Conservation (phyloP, 2,888 invertebrate genomes). For the Drosophila merina region DNA sequence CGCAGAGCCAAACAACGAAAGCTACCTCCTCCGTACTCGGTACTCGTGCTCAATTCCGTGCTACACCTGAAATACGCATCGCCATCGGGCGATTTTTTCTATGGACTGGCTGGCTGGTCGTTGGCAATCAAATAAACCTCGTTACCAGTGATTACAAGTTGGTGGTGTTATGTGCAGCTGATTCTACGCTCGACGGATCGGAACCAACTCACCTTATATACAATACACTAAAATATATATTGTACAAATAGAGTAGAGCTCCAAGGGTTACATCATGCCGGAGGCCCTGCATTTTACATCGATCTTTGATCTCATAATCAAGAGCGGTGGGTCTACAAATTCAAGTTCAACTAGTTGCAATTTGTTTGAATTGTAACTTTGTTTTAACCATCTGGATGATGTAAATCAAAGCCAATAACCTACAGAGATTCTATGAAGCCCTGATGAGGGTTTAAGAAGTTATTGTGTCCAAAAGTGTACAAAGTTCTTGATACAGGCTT, state of each 20-base stretch:
- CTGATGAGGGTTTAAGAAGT: no score
- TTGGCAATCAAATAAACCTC: slow-evolving; percentile 22
- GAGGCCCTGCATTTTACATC: slow-evolving; percentile 65
- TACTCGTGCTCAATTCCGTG: not conserved
- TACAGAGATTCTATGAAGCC: not conserved
- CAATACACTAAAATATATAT: not conserved
- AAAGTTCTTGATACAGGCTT: no score
- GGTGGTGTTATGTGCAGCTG: slow-evolving; percentile 32
- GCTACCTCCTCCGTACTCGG: not conserved
- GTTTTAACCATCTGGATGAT: not conserved
- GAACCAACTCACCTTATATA: slow-evolving; percentile 9
- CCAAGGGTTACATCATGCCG: slow-evolving; percentile 53
- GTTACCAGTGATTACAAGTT: slow-evolving; percentile 42
- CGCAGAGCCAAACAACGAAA: slow-evolving; percentile 8
- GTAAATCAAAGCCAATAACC: not conserved
- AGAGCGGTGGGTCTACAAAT: slow-evolving; percentile 63
- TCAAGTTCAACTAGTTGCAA: slow-evolving; percentile 8
- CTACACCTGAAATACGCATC: slow-evolving; percentile 31
- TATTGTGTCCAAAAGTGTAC: no score
- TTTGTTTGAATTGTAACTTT: not conserved
- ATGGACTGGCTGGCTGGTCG: slow-evolving; percentile 12
- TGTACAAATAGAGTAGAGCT: not conserved
- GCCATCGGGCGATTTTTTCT: slow-evolving; percentile 5
- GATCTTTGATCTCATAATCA: slow-evolving; percentile 76
- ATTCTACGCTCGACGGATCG: slow-evolving; percentile 27